These are phyloP conservation scores for Drosophila burlai DNA, from an alignment of 1,140 invertebrate genomes.

Conservation along the genomic window DNA sequence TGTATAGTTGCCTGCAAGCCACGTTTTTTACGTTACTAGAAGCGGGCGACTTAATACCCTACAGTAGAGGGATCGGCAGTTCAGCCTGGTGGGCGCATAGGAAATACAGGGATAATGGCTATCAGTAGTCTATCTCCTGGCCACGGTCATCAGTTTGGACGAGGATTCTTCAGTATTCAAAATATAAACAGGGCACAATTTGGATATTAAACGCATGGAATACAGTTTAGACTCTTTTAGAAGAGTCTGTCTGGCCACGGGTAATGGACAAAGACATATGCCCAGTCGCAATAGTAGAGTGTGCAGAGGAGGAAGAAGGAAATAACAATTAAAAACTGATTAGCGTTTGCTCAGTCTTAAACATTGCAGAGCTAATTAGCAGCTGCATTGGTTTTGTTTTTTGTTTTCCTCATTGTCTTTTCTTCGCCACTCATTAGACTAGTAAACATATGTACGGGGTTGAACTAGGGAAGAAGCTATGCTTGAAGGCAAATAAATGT, in stretches of 20 bases:
- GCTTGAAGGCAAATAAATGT: conserved; percentile 3
- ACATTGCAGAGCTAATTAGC: neutral
- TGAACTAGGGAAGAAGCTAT: neutral
- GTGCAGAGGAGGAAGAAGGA: neutral
- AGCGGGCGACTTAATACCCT: neutral
- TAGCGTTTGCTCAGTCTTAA: neutral
- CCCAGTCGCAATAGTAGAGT: neutral
- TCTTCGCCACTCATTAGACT: neutral
- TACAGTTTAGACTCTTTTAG: no score
- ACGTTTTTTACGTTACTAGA: no score
- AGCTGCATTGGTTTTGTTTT: neutral
- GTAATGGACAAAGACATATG: no score
- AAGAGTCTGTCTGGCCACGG: no score
- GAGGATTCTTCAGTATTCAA: no score
- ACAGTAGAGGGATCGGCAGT: neutral
- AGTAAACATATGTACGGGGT: neutral
- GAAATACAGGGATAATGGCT: neutral
- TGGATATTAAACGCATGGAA: no score
- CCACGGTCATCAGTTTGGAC: no score
- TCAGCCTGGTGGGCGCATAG: neutral
- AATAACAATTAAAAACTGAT: neutral
- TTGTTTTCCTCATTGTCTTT: neutral
- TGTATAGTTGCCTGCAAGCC: neutral
- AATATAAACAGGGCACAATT: no score
- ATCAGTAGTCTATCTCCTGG: neutral